Percentiles rank a stretch among this genome's conserved stretches.
Conservation (phyloP, 2,113 vertebrate species). For the Amphilophus citrinellus region DNA sequence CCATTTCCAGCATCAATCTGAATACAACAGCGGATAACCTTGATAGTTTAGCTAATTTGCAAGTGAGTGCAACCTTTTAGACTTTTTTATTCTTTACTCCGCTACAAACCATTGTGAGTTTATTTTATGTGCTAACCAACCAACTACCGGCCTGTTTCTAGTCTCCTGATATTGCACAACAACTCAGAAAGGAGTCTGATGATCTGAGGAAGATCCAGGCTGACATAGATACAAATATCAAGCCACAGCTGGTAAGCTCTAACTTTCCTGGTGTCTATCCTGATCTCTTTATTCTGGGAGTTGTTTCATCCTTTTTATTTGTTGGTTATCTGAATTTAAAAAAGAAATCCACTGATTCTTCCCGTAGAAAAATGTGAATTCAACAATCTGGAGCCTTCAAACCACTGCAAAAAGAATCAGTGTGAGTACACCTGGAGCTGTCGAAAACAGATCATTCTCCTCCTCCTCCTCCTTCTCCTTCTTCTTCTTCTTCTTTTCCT, state of each 20-base stretch:
- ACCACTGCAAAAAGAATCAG: constrained; percentile 33
- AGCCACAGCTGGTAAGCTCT: constrained; percentile 76
- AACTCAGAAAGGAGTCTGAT: constrained; percentile 41
- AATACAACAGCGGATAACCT: constrained; percentile 59
- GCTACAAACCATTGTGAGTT: neutral
- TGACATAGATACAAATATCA: constrained; percentile 67
- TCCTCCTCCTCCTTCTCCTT: too few species aligned
- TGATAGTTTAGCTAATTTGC: fast-evolving
- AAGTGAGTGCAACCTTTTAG: constrained; percentile 44
- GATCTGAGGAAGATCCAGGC: constrained; percentile 74
- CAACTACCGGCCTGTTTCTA: constrained; percentile 1
- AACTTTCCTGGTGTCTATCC: neutral
- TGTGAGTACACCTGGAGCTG: constrained; percentile 68
- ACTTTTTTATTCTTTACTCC: neutral
- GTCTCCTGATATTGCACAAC: fast-evolving
- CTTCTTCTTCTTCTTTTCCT: neutral
- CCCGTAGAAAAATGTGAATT: constrained; percentile 76
- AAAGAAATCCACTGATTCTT: neutral
- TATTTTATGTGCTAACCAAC: neutral
- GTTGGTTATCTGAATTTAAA: constrained; percentile 1
- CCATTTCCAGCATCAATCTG: constrained; percentile 68
- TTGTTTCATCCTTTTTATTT: neutral
- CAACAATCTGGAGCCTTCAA: constrained; percentile 58
- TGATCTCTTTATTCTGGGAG: neutral
- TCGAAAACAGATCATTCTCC: neutral